Conservation (phyloP, 2,888 invertebrate genomes). For the Ichneumon xanthorius region DNA sequence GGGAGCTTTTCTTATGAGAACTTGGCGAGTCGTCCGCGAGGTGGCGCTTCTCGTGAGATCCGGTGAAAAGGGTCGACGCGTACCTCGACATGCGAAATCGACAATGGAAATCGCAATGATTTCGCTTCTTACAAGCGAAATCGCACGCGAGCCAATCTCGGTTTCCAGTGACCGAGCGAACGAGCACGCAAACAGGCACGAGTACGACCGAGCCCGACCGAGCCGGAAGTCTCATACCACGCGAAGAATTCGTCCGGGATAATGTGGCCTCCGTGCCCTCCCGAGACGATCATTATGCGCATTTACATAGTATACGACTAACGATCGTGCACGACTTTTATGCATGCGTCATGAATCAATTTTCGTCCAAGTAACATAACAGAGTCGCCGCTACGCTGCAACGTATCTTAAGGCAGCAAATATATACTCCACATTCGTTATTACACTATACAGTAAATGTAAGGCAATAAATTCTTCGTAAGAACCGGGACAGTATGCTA, state of each 20-base stretch:
- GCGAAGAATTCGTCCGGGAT: conserved; percentile 12
- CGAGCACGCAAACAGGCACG: not conserved
- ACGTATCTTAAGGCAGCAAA: not conserved
- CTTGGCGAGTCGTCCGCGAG: too few species aligned
- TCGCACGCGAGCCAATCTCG: not conserved
- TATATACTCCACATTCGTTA: not conserved
- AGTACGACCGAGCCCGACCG: not conserved
- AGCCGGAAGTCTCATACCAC: conserved; percentile 21
- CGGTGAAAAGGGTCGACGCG: too few species aligned
- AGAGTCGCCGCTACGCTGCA: not conserved
- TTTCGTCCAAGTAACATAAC: not conserved
- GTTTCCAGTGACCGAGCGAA: not conserved
- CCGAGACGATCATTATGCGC: conserved; percentile 6
- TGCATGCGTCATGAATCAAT: conserved; percentile 23
- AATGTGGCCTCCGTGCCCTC: not conserved
- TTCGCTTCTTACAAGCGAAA: too few species aligned
- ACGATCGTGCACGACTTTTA: conserved; percentile 1
- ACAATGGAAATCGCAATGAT: too few species aligned
- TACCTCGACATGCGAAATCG: too few species aligned
- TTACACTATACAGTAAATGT: not conserved
- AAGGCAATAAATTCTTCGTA: not conserved
- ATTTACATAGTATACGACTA: conserved; percentile 9
- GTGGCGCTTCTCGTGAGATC: too few species aligned
- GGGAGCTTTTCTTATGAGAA: too few species aligned
- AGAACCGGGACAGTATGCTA: not conserved